A percentile compares a stretch with the other conserved stretches of the same genome.
These are phyloP conservation scores for Procapra przewalskii DNA, from an alignment of 2,113 vertebrate species.

Conservation along the genomic window DNA sequence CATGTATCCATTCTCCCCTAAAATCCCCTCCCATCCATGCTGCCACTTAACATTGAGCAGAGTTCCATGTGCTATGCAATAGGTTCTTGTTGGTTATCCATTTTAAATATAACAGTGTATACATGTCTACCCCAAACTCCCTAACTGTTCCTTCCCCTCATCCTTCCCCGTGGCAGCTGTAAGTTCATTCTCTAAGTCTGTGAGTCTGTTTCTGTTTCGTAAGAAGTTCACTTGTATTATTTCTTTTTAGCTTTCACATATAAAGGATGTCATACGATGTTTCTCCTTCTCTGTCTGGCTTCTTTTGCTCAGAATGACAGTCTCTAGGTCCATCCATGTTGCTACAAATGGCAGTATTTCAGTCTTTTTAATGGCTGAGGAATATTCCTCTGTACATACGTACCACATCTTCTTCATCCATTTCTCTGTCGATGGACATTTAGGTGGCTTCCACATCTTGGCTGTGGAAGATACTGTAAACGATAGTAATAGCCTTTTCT, in stretches of 20 bases:
- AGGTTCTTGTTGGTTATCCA: not conserved
- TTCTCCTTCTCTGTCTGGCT: not conserved
- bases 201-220: not conserved
- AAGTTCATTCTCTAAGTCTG: not conserved
- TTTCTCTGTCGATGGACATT: not conserved
- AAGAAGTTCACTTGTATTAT: not conserved
- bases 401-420: not conserved
- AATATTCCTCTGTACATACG: not conserved
- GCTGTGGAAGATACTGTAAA: not conserved
- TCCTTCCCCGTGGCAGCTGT: not conserved
- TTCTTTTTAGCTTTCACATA: not conserved
- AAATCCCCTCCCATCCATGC: not conserved
- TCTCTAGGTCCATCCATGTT: not conserved
- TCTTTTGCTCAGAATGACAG: not conserved
- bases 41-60: not conserved
- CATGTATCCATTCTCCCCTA: not conserved
- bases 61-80: not conserved
- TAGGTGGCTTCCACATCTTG: not conserved
- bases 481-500: not conserved
- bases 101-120: not conserved
- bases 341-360: not conserved
- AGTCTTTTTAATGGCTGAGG: not conserved
- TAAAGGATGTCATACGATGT: not conserved
- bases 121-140: not conserved
- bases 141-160: not conserved